Percentiles rank a stretch among this genome's conserved stretches.
Evolutionary conservation across 2,113 vertebrate genomes (phyloP).

Genomic region (Rhadina sibilatrix): DNA sequence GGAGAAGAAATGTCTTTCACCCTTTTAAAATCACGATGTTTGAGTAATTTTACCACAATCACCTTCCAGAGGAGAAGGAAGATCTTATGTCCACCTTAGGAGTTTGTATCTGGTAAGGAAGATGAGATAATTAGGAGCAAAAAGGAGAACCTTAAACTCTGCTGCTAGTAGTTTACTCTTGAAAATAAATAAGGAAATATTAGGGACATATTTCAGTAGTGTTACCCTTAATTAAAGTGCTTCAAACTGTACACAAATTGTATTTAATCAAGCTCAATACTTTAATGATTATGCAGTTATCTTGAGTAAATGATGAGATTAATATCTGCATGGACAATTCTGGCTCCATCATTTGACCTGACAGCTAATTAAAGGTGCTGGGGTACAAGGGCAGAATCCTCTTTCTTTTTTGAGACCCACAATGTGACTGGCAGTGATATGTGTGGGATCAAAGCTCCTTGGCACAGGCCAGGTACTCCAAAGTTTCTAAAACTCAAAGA

Average conservation of each 20-base stretch:
- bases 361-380: not conserved
- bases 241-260: not conserved
- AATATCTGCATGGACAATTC: not conserved
- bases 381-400: no score
- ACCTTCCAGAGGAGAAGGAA: not conserved
- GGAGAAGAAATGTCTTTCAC: not conserved
- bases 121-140: not conserved
- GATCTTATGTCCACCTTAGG: not conserved
- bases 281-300: not conserved
- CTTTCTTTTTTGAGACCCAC: not conserved
- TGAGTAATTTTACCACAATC: not conserved
- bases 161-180: not conserved
- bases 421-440: not conserved
- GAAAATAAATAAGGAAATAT: not conserved
- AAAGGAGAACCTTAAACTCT: not conserved
- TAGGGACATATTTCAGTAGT: rapidly evolving
- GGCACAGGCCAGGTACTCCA: not conserved
- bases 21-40: not conserved
- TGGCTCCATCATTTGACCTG: not conserved
- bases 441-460: not conserved
- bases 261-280: not conserved
- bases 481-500: not conserved
- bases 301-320: not conserved
- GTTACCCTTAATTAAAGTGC: not conserved
- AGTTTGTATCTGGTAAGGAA: not conserved